These are phyloP conservation scores for Artemisiospiza belli DNA, from an alignment of 2,113 vertebrate genomes.

Conservation along the genomic window DNA sequence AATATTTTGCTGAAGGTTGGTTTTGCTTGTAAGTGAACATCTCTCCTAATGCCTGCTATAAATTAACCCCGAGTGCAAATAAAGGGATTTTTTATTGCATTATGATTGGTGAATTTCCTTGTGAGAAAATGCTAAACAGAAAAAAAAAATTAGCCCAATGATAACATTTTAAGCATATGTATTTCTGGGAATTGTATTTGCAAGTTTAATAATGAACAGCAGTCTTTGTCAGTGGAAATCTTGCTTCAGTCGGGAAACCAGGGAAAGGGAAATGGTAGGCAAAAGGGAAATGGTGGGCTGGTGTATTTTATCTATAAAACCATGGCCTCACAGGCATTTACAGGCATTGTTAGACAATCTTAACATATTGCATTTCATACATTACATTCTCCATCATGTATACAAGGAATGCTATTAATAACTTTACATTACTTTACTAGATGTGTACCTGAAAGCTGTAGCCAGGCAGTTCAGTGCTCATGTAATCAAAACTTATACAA, in stretches of 20 bases:
- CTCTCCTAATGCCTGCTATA: background rate
- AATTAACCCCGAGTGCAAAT: background rate
- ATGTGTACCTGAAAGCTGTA: background rate
- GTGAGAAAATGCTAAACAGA: background rate
- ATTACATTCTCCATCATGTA: background rate
- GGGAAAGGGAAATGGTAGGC: background rate
- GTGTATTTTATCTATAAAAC: background rate
- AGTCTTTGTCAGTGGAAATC: background rate
- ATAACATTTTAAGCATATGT: background rate
- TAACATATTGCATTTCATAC: background rate
- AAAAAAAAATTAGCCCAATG: background rate
- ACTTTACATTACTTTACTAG: background rate
- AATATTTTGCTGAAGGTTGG: background rate
- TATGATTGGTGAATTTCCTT: background rate
- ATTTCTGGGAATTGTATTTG: conserved; percentile 18
- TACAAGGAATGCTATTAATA: background rate
- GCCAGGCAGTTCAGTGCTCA: background rate
- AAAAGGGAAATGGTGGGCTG: background rate
- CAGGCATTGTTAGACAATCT: background rate
- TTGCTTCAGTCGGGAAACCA: background rate
- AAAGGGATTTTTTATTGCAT: background rate
- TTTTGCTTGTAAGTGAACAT: background rate
- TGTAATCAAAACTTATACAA: background rate
- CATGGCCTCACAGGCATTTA: background rate
- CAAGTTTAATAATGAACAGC: background rate